phyloP scores from a whole-genome alignment of 2,113 vertebrate species.

The Eulemur rufifrons region DNA sequence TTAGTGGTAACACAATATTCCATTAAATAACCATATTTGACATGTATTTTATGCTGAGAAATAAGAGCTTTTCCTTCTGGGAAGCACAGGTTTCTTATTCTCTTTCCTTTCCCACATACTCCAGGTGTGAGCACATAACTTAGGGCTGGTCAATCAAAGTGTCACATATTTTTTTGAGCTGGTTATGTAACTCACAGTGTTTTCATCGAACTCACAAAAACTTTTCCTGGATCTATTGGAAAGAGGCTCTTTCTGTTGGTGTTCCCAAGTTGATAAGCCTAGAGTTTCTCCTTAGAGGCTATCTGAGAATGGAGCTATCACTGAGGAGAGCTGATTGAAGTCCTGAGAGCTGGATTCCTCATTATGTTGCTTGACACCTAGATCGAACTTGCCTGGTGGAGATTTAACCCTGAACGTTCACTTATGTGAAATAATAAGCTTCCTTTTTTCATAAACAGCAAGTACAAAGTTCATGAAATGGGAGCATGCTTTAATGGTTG shows the following conservation, averaged over 20 bases:
- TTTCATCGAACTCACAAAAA: neutral
- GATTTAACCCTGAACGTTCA: neutral
- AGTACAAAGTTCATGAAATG: neutral
- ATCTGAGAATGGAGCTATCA: no score
- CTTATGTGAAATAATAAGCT: neutral
- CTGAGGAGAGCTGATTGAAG: neutral
- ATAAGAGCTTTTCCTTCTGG: constrained; percentile 20
- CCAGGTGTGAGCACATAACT: constrained; percentile 16
- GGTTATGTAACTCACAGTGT: neutral
- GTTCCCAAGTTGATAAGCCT: neutral
- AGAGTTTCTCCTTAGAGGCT: neutral
- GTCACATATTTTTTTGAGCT: neutral
- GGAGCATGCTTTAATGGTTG: neutral
- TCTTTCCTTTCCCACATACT: neutral
- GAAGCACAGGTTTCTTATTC: neutral
- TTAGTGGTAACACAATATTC: constrained; percentile 11
- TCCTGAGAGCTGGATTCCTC: neutral
- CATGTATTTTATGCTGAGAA: constrained; percentile 29
- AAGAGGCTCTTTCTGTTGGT: neutral
- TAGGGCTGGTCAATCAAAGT: neutral
- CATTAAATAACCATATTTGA: constrained; percentile 4
- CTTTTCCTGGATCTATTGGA: neutral
- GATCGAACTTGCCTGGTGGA: neutral
- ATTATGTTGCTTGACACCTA: neutral
- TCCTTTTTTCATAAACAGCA: neutral